These are phyloP conservation scores for Acromyrmex heyeri DNA, from an alignment of 1,140 invertebrate genomes.

Conservation along the genomic window DNA sequence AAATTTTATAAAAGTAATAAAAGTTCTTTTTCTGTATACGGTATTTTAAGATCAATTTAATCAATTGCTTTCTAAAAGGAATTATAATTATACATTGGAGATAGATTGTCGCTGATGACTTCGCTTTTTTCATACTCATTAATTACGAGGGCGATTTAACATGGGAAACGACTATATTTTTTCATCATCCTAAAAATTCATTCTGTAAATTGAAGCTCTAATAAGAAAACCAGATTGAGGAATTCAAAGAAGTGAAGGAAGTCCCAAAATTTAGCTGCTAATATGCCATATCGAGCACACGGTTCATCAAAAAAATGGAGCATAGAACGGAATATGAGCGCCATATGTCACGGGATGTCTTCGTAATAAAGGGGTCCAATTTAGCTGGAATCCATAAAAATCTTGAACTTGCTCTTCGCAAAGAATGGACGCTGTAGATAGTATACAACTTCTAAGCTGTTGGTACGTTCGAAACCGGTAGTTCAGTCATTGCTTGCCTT, in stretches of 20 bases:
- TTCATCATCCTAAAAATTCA: conserved; percentile 28
- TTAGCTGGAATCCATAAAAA: conserved; percentile 69
- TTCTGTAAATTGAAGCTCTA: conserved; percentile 65
- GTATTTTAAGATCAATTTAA: background rate
- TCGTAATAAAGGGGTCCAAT: conserved; percentile 50
- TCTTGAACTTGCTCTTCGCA: conserved; percentile 29
- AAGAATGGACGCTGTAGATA: conserved; percentile 12
- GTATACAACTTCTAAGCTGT: background rate
- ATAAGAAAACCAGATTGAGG: conserved; percentile 48
- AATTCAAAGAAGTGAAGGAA: conserved; percentile 69
- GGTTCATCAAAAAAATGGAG: conserved; percentile 33
- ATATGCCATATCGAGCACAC: conserved; percentile 67
- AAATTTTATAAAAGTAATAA: background rate
- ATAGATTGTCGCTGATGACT: background rate
- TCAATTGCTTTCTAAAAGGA: background rate
- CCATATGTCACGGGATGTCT: conserved; percentile 66
- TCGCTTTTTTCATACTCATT: background rate
- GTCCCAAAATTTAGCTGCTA: conserved; percentile 60
- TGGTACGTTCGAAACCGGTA: conserved; percentile 10
- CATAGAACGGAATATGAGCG: conserved; percentile 25
- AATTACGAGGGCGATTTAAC: background rate
- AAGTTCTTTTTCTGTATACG: background rate
- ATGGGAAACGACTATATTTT: conserved; percentile 15
- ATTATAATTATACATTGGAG: conserved; percentile 17
- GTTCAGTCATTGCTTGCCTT: background rate